Percentiles rank a stretch among this genome's conserved stretches.
Conservation (phyloP, 2,888 invertebrate genomes). For the Agriotes lineatus region DNA sequence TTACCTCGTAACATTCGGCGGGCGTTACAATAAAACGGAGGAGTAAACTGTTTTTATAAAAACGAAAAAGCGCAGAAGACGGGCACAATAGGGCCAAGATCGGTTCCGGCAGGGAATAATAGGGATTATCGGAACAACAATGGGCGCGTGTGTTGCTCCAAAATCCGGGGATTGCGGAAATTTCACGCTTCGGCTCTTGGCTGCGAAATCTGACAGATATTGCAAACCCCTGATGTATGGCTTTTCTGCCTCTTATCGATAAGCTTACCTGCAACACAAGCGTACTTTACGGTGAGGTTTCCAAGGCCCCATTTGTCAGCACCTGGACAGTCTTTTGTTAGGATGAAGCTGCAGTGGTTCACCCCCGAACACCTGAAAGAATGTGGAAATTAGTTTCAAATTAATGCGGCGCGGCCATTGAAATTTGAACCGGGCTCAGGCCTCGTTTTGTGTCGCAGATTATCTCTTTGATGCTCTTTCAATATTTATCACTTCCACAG, state of each 20-base stretch:
- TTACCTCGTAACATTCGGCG: too few relatives aligned
- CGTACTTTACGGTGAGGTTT: conserved; percentile 77
- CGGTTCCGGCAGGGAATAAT: conserved; percentile 28
- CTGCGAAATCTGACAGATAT: conserved; percentile 14
- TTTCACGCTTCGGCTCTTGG: conserved; percentile 43
- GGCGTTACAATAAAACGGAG: too few relatives aligned
- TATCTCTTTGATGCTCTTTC: not conserved
- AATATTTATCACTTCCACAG: not conserved
- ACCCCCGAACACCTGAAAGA: conserved; percentile 79
- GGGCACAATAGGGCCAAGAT: conserved; percentile 11
- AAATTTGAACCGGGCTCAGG: not conserved
- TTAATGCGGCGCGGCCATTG: not conserved
- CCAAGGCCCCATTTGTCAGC: conserved; percentile 75
- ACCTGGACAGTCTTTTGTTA: conserved; percentile 75
- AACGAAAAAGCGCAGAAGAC: not conserved
- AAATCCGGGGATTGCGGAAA: conserved; percentile 51
- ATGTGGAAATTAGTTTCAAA: conserved; percentile 2
- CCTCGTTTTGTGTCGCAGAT: not conserved
- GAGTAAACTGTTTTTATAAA: not conserved
- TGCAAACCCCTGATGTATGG: conserved; percentile 22
- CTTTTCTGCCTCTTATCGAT: conserved; percentile 9
- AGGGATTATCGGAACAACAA: conserved; percentile 37
- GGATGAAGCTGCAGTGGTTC: conserved; percentile 79
- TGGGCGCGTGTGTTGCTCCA: conserved; percentile 45
- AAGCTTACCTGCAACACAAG: conserved; percentile 80